Percentiles rank a stretch among this genome's conserved stretches.
Conservation (phyloP, 2,113 vertebrate genomes). For the Amphiprion ocellaris region DNA sequence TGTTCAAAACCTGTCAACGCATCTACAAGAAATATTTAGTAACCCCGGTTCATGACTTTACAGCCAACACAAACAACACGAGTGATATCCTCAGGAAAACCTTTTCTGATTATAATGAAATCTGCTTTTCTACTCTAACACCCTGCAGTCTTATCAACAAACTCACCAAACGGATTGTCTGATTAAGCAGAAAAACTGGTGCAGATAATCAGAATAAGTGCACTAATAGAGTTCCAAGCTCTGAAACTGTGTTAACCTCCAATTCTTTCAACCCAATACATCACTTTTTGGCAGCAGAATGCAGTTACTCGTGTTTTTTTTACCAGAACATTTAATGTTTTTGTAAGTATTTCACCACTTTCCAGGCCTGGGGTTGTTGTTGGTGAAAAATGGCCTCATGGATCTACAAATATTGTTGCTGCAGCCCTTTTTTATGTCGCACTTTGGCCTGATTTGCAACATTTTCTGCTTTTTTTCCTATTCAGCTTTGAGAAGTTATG, state of each 20-base stretch:
- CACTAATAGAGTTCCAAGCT: not conserved
- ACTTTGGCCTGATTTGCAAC: not conserved
- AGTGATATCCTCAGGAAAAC: not conserved
- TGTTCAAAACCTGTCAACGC: constrained; percentile 33
- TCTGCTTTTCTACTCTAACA: not conserved
- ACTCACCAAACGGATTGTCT: not conserved
- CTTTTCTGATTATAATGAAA: not conserved
- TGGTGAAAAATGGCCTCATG: not conserved
- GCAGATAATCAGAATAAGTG: not conserved
- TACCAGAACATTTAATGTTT: not conserved
- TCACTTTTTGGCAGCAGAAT: not conserved
- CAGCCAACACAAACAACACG: not conserved
- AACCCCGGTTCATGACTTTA: not conserved
- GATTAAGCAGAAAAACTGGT: not conserved
- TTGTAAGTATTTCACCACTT: not conserved
- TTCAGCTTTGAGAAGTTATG: constrained; percentile 15
- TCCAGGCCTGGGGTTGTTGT: not conserved
- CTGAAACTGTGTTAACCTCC: not conserved
- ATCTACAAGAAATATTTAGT: not conserved
- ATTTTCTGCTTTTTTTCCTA: not conserved
- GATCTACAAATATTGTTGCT: constrained; percentile 6
- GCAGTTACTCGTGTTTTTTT: not conserved
- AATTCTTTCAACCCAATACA: not conserved
- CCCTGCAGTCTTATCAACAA: not conserved
- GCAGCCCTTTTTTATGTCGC: not conserved